phyloP scores from a whole-genome alignment of 2,113 vertebrate species.

The Chaetura pelagica region DNA sequence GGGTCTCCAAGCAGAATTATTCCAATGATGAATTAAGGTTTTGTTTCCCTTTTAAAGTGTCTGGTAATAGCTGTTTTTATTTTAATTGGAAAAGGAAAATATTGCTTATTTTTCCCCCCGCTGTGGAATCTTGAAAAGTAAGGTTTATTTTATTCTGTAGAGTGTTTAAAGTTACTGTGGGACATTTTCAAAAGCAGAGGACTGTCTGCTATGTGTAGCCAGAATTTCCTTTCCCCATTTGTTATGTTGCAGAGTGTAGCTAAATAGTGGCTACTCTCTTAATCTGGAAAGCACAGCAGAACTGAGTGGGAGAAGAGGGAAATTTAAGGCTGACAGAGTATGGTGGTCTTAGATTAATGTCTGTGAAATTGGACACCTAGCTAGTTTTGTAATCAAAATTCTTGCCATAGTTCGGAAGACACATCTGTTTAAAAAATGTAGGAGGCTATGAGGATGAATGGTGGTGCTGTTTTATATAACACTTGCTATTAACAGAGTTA shows the following conservation, averaged over 20 bases:
- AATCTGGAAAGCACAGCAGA: neutral
- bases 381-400: neutral
- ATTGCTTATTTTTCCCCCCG: accelerated
- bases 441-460: neutral
- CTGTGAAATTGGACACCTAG: neutral
- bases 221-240: neutral
- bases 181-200: neutral
- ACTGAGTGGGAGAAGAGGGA: neutral
- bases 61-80: neutral
- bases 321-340: neutral
- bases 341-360: neutral
- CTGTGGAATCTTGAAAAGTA: neutral
- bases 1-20: accelerated
- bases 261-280: neutral
- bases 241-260: neutral
- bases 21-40: neutral
- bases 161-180: neutral
- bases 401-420: neutral
- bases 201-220: neutral
- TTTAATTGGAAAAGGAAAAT: neutral
- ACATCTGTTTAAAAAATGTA: neutral
- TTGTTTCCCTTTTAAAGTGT: neutral
- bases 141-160: neutral
- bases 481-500: neutral
- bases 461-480: neutral